These are phyloP conservation scores for Panthera leo DNA, from an alignment of 2,113 vertebrate species.

Conservation along the genomic window DNA sequence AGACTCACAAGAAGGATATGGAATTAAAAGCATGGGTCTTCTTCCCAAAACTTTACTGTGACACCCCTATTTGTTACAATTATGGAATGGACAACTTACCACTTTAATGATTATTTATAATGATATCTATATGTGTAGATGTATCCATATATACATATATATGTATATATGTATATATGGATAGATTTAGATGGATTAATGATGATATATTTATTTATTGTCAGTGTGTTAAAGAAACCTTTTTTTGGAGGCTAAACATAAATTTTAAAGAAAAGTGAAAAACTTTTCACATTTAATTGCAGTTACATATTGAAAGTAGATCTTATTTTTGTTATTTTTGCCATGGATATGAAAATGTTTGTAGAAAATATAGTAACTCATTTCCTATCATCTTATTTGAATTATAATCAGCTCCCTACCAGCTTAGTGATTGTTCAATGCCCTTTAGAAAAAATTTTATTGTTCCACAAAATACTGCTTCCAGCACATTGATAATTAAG, in stretches of 20 bases:
- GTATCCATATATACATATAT: background rate
- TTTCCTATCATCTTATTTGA: background rate
- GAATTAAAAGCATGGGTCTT: slow-evolving; percentile 49
- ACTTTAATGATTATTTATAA: slow-evolving; percentile 1
- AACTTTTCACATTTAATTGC: background rate
- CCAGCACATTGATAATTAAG: background rate
- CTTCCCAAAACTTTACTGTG: slow-evolving; percentile 54
- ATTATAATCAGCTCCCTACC: background rate
- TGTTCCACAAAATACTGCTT: background rate
- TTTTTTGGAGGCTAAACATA: background rate
- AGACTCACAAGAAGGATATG: slow-evolving; percentile 67
- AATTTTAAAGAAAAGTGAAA: background rate
- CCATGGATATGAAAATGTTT: background rate
- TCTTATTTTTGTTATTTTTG: background rate
- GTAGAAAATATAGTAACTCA: background rate
- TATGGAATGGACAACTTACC: background rate
- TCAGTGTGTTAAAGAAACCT: background rate
- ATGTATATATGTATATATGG: background rate
- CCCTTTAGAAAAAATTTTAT: background rate
- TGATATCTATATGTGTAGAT: background rate
- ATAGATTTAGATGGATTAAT: background rate
- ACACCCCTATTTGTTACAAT: slow-evolving; percentile 50
- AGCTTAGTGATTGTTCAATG: background rate
- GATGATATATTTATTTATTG: background rate
- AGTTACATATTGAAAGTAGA: background rate